A percentile compares a stretch with the other conserved stretches of the same genome.
phyloP scores from a whole-genome alignment of 30 jellyfish, hydroid and myxozoan genomes.

The Cassiopea andromeda region DNA sequence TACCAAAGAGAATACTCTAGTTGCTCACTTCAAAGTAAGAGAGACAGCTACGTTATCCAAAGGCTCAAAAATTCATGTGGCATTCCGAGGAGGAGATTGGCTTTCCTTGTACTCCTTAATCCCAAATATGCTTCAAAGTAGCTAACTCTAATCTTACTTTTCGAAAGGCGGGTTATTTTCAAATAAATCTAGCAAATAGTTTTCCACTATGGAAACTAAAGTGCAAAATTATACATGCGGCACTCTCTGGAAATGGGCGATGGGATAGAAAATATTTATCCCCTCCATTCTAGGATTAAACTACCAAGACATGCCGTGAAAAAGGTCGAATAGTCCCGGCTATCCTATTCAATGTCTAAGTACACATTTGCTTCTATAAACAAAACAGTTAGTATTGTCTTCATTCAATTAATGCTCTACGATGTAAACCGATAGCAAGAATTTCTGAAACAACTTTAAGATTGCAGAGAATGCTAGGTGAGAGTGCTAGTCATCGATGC shows the following conservation, averaged over 20 bases:
- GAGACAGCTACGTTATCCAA: too few species aligned
- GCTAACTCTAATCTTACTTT: neutral
- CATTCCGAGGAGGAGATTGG: neutral
- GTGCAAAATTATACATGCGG: neutral
- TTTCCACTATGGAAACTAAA: neutral
- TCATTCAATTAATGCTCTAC: neutral
- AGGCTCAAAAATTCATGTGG: neutral
- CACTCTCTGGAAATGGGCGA: neutral
- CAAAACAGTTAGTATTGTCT: neutral
- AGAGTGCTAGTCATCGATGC: too few species aligned
- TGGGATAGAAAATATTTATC: neutral
- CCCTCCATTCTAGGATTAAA: neutral
- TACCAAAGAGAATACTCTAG: too few species aligned
- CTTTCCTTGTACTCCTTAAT: neutral
- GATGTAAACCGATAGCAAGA: neutral
- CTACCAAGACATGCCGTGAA: neutral
- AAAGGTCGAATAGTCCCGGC: neutral
- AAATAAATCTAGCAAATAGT: neutral
- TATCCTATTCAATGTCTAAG: neutral
- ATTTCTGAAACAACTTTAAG: too few species aligned
- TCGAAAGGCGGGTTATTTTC: neutral
- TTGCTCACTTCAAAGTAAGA: too few species aligned
- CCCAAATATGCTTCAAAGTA: neutral
- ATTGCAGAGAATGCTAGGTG: too few species aligned
- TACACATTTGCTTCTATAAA: neutral